These are phyloP conservation scores for Eupithecia insigniata DNA, from an alignment of 2,888 invertebrate species.

Conservation along the genomic window DNA sequence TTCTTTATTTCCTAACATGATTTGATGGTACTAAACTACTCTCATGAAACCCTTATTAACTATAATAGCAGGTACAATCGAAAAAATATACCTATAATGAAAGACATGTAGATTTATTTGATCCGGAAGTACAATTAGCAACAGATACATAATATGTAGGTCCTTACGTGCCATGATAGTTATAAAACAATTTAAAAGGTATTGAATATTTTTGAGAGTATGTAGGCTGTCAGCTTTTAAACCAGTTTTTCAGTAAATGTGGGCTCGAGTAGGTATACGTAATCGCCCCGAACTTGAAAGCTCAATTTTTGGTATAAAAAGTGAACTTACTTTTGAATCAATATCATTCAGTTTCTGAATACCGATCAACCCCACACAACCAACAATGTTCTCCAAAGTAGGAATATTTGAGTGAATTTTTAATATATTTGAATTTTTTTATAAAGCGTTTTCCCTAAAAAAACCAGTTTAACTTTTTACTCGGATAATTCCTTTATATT, in stretches of 20 bases:
- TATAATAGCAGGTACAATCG: background rate
- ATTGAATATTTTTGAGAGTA: conserved; percentile 15
- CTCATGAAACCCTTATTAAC: background rate
- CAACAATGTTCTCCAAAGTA: conserved; percentile 63
- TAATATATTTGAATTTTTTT: background rate
- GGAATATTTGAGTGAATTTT: conserved; percentile 33
- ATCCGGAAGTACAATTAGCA: background rate
- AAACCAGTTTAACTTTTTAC: too few species aligned
- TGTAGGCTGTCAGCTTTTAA: conserved; percentile 18
- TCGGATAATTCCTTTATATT: too few species aligned
- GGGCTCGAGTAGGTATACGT: conserved; percentile 37
- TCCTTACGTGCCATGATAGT: background rate
- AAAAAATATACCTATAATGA: background rate
- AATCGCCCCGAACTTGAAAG: conserved; percentile 30
- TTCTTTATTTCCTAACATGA: background rate
- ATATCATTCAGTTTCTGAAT: conserved; percentile 56
- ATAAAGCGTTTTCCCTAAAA: background rate
- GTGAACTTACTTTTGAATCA: conserved; percentile 42
- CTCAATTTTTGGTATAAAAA: conserved; percentile 61
- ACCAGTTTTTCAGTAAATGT: conserved; percentile 37
- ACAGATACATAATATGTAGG: too few species aligned
- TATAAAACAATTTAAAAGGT: background rate
- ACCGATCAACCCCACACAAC: conserved; percentile 48
- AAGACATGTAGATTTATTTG: background rate
- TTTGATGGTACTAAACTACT: background rate